Base-by-base conservation (phyloP, 1,140 invertebrate species). In the Andrena cerasifolii region DNA sequence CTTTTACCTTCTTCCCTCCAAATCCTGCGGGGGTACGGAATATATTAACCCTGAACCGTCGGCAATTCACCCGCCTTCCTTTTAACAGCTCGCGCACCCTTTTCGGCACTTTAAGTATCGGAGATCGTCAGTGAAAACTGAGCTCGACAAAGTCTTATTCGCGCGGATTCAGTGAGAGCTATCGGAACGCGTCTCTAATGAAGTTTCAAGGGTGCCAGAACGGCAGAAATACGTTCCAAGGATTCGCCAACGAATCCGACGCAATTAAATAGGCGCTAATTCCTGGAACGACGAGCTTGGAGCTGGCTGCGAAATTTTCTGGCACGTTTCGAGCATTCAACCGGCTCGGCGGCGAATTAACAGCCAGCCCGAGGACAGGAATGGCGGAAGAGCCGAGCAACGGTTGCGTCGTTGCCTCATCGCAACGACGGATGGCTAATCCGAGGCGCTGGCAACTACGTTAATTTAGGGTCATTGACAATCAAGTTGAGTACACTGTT, bases 391-490 rank as follows among this genome's bases (percentile, higher is more conserved):
- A n/a, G 36, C 21, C 3, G 56, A 3, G 47, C 28, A 21, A 53
- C n/a, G 18, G 28, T 18, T 33, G 12, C 49, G 18, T 31, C 61
- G 21, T 53, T n/a, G n/a, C n/a, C 47, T 33, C 31, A n/a, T 54
- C 36, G 51, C 47, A 26, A 53, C 62, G 58, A 58, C 68, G 76
- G 53, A 58, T 75, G 61, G 53, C 54, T 74, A 53, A 77, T 73
- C 58, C 43, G n/a, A 33, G 68, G 53, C 73, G 62, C 74, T 47
- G 68, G 67, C 56, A 72, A 78, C 68, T 83, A 82, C 71, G 51
- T 68, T 63, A 80, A 58, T 75, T 83, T 79, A 83, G 51, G 70
- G 54, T 36, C 78, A 84, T 84, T 76, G 81, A 81, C 82, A 83
- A 74, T 83, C 53, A 79, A 79, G 81, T 83, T 75, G 62, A 45